Evolutionary conservation across 2,113 vertebrate species (phyloP).

Genomic region (Aptenodytes forsteri): DNA sequence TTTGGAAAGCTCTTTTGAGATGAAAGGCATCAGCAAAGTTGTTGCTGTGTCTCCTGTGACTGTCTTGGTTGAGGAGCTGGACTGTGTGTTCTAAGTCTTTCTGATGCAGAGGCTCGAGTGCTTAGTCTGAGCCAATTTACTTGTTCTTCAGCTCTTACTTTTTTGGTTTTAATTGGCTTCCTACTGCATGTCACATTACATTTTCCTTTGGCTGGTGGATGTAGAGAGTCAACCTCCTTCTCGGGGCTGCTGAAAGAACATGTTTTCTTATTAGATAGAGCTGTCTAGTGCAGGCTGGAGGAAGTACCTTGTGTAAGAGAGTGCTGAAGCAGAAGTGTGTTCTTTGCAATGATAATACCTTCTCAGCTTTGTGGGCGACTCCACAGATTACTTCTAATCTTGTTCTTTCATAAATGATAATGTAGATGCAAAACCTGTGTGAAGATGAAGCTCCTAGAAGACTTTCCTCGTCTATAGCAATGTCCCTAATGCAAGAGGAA

Average conservation of each 20-base stretch:
- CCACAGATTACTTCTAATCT: background rate
- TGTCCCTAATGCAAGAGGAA: background rate
- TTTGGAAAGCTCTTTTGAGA: background rate
- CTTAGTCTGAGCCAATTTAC: slow-evolving; percentile 55
- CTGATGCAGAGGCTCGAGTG: background rate
- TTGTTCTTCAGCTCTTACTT: slow-evolving; percentile 48
- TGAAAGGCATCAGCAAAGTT: slow-evolving; percentile 30
- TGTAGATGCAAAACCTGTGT: background rate
- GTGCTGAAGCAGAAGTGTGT: background rate
- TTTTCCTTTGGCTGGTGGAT: slow-evolving; percentile 23
- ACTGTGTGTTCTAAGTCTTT: background rate
- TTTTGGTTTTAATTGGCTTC: slow-evolving; percentile 58
- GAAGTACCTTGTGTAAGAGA: background rate
- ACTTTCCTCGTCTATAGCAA: background rate
- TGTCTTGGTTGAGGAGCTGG: slow-evolving; percentile 19
- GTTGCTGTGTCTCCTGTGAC: background rate
- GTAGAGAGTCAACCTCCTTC: background rate
- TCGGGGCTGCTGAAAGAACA: background rate
- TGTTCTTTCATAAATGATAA: background rate
- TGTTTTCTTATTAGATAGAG: slow-evolving; percentile 8
- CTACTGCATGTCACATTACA: slow-evolving; percentile 49
- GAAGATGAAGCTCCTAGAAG: background rate
- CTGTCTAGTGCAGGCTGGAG: background rate
- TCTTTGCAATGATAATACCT: background rate
- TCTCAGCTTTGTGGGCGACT: background rate